phyloP scores from a whole-genome alignment of 2,113 vertebrate species.

The Capreolus pygargus region DNA sequence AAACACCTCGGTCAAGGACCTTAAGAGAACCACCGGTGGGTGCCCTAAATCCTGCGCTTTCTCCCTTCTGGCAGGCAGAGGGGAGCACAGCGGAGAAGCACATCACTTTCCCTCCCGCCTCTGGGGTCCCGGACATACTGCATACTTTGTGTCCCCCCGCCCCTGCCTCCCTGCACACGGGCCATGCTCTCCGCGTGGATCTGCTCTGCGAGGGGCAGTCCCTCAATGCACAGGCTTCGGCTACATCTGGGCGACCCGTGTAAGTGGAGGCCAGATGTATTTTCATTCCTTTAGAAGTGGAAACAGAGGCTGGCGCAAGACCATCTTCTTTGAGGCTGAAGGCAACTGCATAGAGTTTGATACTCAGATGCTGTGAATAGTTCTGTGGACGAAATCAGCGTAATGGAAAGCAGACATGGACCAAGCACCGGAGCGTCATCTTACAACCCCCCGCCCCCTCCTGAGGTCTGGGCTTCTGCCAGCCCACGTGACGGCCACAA shows the following conservation, averaged over 20 bases:
- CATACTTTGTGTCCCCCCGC: rapidly evolving
- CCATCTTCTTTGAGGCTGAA: neutral
- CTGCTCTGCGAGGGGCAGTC: neutral
- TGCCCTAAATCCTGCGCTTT: rapidly evolving
- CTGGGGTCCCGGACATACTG: neutral
- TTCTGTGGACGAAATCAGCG: neutral
- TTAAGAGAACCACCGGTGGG: rapidly evolving
- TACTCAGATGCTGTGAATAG: neutral
- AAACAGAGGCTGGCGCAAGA: neutral
- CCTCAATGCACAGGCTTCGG: neutral
- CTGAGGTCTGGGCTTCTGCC: rapidly evolving
- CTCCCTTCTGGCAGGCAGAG: neutral
- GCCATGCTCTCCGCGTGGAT: rapidly evolving
- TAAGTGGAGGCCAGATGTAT: neutral
- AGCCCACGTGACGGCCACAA: rapidly evolving
- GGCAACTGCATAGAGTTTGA: neutral
- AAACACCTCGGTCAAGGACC: neutral
- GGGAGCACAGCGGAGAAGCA: neutral
- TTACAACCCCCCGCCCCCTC: neutral
- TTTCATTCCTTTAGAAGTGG: neutral
- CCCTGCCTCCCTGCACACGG: neutral
- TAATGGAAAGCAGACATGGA: neutral
- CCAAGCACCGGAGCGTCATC: rapidly evolving
- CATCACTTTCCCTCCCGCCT: rapidly evolving
- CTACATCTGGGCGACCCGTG: neutral